Evolutionary conservation across 2,797 vertebrate genomes (phyloP).

Genomic region (Oophaga sylvatica): DNA sequence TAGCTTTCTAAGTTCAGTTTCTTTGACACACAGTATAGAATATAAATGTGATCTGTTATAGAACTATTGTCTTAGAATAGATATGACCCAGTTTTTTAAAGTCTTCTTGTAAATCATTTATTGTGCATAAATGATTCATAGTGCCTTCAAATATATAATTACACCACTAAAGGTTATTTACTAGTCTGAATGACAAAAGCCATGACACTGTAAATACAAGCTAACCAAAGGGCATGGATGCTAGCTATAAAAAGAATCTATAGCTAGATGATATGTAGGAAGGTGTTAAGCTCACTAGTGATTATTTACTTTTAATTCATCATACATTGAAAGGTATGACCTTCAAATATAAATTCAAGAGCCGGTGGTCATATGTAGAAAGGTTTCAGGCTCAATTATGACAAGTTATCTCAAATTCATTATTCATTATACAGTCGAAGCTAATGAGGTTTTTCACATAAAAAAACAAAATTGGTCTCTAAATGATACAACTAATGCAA

Average conservation of each 20-base stretch:
- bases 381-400: too few species aligned
- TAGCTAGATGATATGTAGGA: background rate
- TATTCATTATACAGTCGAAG: too few species aligned
- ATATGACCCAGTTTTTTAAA: constrained; percentile 34
- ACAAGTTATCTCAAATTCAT: too few species aligned
- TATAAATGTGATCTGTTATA: background rate
- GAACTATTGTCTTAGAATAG: constrained; percentile 25
- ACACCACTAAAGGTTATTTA: constrained; percentile 40
- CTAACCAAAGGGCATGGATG: background rate
- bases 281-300: background rate
- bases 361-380: too few species aligned
- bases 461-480: too few species aligned
- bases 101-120: constrained; percentile 17
- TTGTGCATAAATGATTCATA: constrained; percentile 30
- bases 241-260: background rate
- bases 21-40: background rate
- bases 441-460: too few species aligned
- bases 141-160: constrained; percentile 30
- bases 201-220: constrained; percentile 1
- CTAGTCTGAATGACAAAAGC: background rate
- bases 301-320: background rate
- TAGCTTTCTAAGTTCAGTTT: background rate
- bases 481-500: too few species aligned
- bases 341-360: too few species aligned
- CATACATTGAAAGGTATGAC: background rate